Evolutionary conservation across 2,113 vertebrate species (phyloP).

Genomic region (Hipposideros armiger): DNA sequence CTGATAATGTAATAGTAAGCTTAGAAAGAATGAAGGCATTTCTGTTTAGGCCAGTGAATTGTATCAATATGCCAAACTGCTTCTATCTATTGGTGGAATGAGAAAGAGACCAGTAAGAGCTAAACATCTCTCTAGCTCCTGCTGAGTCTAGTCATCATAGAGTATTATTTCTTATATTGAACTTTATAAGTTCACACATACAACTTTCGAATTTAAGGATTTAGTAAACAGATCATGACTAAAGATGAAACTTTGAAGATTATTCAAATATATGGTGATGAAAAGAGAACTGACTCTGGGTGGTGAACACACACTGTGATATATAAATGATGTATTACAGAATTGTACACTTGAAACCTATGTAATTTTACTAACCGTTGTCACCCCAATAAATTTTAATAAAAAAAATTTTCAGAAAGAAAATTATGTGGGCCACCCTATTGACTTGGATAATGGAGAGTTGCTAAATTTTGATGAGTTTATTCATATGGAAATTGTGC

Average conservation of each 20-base stretch:
- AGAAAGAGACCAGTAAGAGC: not conserved
- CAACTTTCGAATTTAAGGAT: not conserved
- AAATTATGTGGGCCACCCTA: not conserved
- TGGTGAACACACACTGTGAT: too few relatives aligned
- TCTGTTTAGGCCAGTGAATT: not conserved
- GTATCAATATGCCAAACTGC: not conserved
- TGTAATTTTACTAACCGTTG: too few relatives aligned
- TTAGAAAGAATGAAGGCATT: not conserved
- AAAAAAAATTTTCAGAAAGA: too few relatives aligned
- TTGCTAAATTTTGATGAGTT: not conserved
- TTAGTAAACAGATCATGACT: not conserved
- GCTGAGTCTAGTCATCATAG: not conserved
- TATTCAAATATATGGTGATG: too few relatives aligned
- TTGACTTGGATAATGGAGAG: not conserved
- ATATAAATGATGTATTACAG: too few relatives aligned
- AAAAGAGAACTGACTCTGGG: too few relatives aligned
- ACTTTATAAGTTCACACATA: not conserved
- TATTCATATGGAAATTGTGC: not conserved
- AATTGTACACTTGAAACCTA: too few relatives aligned
- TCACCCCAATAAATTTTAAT: too few relatives aligned
- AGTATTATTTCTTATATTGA: not conserved
- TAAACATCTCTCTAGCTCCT: not conserved
- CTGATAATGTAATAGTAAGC: not conserved
- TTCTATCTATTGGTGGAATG: not conserved
- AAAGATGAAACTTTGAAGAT: conserved; percentile 24